Evolutionary conservation across 2,113 vertebrate genomes (phyloP), one percentile per base, ranked within the genome.

Genomic region (Sigmodon hispidus): DNA sequence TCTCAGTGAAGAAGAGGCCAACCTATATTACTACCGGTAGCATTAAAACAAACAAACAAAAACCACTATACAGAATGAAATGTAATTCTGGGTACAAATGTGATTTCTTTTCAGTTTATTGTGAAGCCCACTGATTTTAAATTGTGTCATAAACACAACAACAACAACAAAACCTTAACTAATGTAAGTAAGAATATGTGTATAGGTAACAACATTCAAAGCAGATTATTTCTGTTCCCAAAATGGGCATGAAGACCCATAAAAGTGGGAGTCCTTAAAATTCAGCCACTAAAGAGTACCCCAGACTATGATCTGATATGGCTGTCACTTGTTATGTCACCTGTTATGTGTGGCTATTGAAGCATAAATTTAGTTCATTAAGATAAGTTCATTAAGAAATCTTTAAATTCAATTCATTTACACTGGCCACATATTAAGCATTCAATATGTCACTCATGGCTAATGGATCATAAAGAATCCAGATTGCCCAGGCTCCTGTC

Each of bases 191-290:
- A 81, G 55, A 59, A 61, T 19, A 34, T 70, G 34, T 48, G 0
- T n/a, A 76, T 61, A 22, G 26, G n/a, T 57, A 89, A 91, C 2
- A 93, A 91, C 15, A 83, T 85, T 72, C 63, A 72, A 93, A 67
- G 73, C 11, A 40, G 59, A 57, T 21, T 80, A 48, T 73, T 91
- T 19, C 26, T 72, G 1, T n/a, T 81, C 21, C 36, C 50, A 31
- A 61, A 96, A 70, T 19, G 11, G 2, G 63, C 21, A 87, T 26
- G 36, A 79, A 73, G 43, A 59, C 21, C 13, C 70, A 48, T 8
- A 85, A 90, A 84, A 72, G 19, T 19, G 5, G 2, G 7, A 43
- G 36, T 73, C 22, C 16, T 93, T 69, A 26, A 43, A 90, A 61
- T 65, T 70, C 3, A 94, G 40, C 24, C 9, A 59, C 21, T n/a